Conservation (phyloP, 2,113 vertebrate species). For the Lophotis ruficrista region DNA sequence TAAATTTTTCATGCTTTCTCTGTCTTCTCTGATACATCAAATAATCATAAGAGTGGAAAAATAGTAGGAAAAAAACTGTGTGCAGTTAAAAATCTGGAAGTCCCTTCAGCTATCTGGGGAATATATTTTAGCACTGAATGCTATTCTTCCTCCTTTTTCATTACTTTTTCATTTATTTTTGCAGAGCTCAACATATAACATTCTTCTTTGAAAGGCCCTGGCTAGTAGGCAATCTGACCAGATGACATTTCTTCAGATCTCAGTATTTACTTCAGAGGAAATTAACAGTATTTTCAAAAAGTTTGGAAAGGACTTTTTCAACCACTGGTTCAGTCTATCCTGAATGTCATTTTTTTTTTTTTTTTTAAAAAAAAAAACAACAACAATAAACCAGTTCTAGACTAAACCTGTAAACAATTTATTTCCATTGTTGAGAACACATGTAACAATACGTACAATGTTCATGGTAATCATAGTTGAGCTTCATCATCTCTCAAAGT, state of each 20-base stretch:
- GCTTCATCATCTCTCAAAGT: neutral
- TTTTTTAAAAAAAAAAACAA: neutral
- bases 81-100: neutral
- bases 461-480: constrained; percentile 18
- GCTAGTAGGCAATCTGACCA: neutral
- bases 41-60: neutral
- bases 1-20: neutral
- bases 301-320: neutral
- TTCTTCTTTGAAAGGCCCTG: neutral
- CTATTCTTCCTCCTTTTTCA: neutral
- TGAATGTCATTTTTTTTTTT: neutral
- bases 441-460: constrained; percentile 41
- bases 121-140: neutral
- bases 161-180: neutral
- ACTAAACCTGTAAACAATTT: neutral
- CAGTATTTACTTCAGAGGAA: neutral
- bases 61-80: neutral
- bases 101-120: neutral
- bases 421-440: neutral
- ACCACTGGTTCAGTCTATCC: neutral
- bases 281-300: neutral
- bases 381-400: neutral
- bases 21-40: neutral
- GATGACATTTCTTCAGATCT: neutral
- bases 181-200: neutral